These are phyloP conservation scores for Montipora capricornis DNA, from an alignment of 64 coral and sea anemone genomes.

Conservation along the genomic window DNA sequence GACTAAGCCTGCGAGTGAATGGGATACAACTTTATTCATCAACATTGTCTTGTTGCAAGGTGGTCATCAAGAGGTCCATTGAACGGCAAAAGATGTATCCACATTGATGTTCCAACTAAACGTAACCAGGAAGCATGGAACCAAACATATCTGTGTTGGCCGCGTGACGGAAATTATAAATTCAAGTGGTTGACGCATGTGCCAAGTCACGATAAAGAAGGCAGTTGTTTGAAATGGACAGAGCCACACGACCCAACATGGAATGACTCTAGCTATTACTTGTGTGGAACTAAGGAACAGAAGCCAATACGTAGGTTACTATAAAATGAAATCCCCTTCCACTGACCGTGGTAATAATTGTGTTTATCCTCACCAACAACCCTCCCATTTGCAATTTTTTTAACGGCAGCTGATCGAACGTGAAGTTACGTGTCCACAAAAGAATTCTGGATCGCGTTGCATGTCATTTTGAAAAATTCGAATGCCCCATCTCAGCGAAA, in stretches of 20 bases:
- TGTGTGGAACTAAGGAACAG: constrained; percentile 73
- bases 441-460: too few species aligned
- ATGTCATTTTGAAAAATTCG: too few species aligned
- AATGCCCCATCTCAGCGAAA: too few species aligned
- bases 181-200: constrained; percentile 79
- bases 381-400: too few species aligned
- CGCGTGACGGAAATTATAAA: constrained; percentile 76
- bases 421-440: too few species aligned
- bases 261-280: constrained; percentile 56
- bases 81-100: constrained; percentile 63
- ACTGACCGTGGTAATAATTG: too few species aligned
- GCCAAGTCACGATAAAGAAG: constrained; percentile 41
- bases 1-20: too few species aligned
- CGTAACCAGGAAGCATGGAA: constrained; percentile 34
- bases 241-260: constrained; percentile 76
- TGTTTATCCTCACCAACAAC: too few species aligned
- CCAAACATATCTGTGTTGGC: constrained; percentile 75
- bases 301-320: constrained; percentile 68
- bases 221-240: constrained; percentile 74
- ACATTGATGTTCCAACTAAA: constrained; percentile 60
- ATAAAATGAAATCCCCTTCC: neutral
- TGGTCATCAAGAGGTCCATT: constrained; percentile 69
- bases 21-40: neutral
- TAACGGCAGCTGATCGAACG: too few species aligned
- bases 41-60: neutral